These are phyloP conservation scores for Gerosis bhagava DNA, from an alignment of 2,888 invertebrate species.

Conservation along the genomic window DNA sequence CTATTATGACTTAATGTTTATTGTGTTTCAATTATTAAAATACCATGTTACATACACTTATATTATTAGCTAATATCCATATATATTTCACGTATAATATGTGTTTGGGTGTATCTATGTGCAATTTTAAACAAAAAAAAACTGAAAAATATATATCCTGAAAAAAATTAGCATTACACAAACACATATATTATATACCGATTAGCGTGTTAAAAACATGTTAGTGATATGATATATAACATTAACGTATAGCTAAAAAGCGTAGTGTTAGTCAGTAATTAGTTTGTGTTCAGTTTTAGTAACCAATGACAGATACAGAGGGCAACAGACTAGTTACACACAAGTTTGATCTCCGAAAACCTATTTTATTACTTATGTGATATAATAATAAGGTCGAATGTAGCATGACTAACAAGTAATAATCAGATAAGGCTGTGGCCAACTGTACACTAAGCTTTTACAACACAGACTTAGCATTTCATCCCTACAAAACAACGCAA, in stretches of 20 bases:
- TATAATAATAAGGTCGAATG: too few relatives aligned
- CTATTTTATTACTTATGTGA: too few relatives aligned
- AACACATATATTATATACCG: conserved; percentile 4
- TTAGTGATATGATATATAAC: conserved; percentile 18
- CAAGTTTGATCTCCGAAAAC: too few relatives aligned
- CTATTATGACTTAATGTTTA: too few relatives aligned
- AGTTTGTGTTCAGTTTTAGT: conserved; percentile 16
- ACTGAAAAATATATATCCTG: conserved; percentile 7
- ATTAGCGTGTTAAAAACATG: conserved; percentile 16
- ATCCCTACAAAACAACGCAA: conserved; percentile 15
- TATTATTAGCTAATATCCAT: too few relatives aligned
- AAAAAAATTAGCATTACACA: conserved; percentile 14
- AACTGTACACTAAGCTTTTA: conserved; percentile 25
- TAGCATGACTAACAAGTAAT: too few relatives aligned
- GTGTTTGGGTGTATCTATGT: too few relatives aligned
- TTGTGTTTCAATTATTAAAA: too few relatives aligned
- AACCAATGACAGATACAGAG: conserved; percentile 15
- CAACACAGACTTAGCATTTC: conserved; percentile 26
- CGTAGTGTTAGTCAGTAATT: conserved; percentile 21
- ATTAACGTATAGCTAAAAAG: conserved; percentile 19
- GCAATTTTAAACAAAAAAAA: too few relatives aligned
- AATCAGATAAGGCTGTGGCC: conserved; percentile 26
- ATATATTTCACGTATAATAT: too few relatives aligned
- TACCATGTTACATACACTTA: too few relatives aligned
- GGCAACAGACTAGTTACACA: conserved; percentile 21